Base-by-base conservation (phyloP, 2,797 vertebrate genomes). In the Diplodus sargus region DNA sequence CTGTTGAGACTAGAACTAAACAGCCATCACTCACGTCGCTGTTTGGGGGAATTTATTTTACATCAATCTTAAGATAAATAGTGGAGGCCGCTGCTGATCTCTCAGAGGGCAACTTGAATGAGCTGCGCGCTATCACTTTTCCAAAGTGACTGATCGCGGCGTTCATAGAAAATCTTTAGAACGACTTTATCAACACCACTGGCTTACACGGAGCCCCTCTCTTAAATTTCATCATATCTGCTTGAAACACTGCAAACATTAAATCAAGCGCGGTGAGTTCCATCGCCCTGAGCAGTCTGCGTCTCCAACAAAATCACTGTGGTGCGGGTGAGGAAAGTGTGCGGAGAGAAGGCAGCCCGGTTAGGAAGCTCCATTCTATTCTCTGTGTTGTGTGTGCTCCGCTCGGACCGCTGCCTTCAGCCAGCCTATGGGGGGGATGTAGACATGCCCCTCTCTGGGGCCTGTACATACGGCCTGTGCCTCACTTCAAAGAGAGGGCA, bases 401-500 rank as follows among this genome's bases (percentile, higher is more conserved):
- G 63, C 82, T 92, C 67, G 77, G 91, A 88, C 88, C 76, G 66
- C 86, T 82, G 92, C 89, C 93, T 92, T 93, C 88, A 92, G 93
- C 92, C 87, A 92, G 92, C 93, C 94, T 90, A 83, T 90, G 80
- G 93, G 91, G 91, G 87, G 86, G 84, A 81, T 90, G 91, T 85
- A 93, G 89, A 91, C 91, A 84, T 91, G 90, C 90, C 87, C 92
- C 87, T 92, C 92, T 93, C 93, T 91, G 91, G 93, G 94, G 92
- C 83, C 88, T 87, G 88, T 89, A 93, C 92, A 93, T 93, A 94
- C 86, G 91, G 92, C 94, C 94, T 92, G 90, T 91, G 91, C 93
- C 92, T 95, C 90, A 94, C 94, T 95, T 96, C 95, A 96, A 96
- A 96, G 92, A 87, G 88, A 92, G 93, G 93, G 83, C 93, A 95